Base-by-base conservation (phyloP, 2,888 invertebrate genomes). In the Lutraria lutraria region DNA sequence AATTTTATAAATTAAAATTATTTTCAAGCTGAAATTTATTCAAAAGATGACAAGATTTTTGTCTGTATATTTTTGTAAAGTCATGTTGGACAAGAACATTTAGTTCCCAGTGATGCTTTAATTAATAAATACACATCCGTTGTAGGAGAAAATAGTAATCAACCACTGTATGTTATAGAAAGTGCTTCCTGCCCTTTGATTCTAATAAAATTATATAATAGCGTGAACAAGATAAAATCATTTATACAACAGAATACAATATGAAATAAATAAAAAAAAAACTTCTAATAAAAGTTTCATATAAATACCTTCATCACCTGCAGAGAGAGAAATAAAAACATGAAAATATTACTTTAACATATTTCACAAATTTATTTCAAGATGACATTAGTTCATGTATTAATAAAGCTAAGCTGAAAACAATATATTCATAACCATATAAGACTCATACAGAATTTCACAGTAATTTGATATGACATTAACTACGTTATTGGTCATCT, bases 271-370 rank as follows among this genome's bases (percentile, higher is more conserved):
- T 34, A 79, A 54, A 81, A 54, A 86, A 19, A 25, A 21, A 81
- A 29, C 25, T 8, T 63, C 10, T 68, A 68, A 25, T 68, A 19
- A 21, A 60, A 21, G 15, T 21, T 60, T n/a, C 1, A 2, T 19
- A 68, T 68, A 68, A 8, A 86, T 88, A 88, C 85, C 88, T 88
- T 88, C 88, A 84, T 88, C 43, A 88, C 88, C 88, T 88, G 85
- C 81, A 25, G 25, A 25, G n/a, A 31, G 29, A 31, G 53, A 60
- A 25, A 53, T 79, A 72, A 56, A 56, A 60, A 86, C n/a, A 68
- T 68, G 63, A 68, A 43, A 43, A 43, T 8, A 43, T 43, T 43
- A 43, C 43, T 43, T 43, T 43, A 4, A 43, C 43, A 43, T 43
- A 43, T 43, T 43, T 43, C n/a, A 43, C 43, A 43, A 43, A 43